phyloP scores from a whole-genome alignment of 2,797 vertebrate genomes.

The Acomys russatus region DNA sequence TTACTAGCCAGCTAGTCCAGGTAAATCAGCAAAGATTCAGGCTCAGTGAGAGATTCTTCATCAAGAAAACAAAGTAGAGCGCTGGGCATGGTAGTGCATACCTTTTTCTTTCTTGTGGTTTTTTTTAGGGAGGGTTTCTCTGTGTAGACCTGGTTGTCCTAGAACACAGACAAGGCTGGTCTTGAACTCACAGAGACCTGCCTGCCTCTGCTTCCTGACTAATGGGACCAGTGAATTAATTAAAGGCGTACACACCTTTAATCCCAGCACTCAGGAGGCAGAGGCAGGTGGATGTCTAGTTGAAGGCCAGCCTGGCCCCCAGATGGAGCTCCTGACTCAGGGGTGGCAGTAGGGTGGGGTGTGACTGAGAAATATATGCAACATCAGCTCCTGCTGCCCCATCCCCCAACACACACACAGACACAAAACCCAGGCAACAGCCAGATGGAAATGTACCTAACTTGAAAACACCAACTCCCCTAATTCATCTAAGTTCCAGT shows the following conservation, averaged over 20 bases:
- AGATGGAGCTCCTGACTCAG: neutral
- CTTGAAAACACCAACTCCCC: neutral
- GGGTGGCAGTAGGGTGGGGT: rapidly evolving
- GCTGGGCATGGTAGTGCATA: too few relatives aligned
- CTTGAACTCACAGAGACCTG: neutral
- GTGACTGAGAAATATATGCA: neutral
- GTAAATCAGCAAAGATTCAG: neutral
- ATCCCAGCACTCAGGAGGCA: neutral
- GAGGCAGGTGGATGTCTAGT: neutral
- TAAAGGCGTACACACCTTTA: neutral
- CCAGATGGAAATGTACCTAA: neutral
- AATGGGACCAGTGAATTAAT: neutral
- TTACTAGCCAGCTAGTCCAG: neutral
- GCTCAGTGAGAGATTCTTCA: neutral
- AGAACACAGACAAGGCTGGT: neutral
- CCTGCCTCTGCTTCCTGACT: neutral
- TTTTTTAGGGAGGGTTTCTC: neutral
- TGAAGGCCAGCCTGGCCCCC: neutral
- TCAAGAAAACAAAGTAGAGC: neutral
- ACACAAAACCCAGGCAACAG: neutral
- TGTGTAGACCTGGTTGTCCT: neutral
- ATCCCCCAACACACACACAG: neutral
- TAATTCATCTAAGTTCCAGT: neutral
- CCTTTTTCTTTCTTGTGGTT: neutral
- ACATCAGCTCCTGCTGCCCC: neutral